These are phyloP conservation scores for Gnatocerus cornutus DNA, from an alignment of 2,888 invertebrate genomes.

Conservation along the genomic window DNA sequence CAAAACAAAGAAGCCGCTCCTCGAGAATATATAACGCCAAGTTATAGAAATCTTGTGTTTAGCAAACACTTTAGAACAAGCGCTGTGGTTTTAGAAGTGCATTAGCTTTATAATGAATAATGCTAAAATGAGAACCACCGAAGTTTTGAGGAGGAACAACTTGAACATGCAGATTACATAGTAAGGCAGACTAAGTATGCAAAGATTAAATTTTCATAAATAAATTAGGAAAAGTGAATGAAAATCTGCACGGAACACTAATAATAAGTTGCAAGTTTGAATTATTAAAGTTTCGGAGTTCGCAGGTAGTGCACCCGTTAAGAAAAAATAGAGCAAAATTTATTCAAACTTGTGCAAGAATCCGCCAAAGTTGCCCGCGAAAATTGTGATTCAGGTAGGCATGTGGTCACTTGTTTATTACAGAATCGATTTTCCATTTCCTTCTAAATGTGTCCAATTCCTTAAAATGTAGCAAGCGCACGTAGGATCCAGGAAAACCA, in stretches of 20 bases:
- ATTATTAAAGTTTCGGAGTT: not conserved
- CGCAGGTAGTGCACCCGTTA: not conserved
- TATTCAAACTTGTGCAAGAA: no score
- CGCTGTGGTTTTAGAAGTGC: not conserved
- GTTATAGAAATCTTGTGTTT: not conserved
- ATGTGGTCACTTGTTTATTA: no score
- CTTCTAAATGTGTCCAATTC: no score
- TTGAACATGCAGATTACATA: constrained; percentile 10
- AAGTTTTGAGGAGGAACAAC: constrained; percentile 3
- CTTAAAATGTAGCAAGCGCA: no score
- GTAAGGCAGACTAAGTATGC: not conserved
- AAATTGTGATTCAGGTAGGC: no score
- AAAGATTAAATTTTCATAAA: constrained; percentile 6
- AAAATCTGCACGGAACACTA: constrained; percentile 1
- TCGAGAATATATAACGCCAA: no score
- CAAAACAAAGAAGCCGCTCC: no score
- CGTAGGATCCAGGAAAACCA: no score
- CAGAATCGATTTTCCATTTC: no score
- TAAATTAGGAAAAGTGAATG: constrained; percentile 1
- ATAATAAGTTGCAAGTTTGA: not conserved
- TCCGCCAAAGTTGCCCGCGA: no score
- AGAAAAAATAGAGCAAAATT: not conserved
- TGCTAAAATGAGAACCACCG: not conserved
- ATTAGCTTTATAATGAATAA: constrained; percentile 4
- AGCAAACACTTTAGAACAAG: not conserved